phyloP scores from a whole-genome alignment of 2,113 vertebrate species.

The Aix galericulata region DNA sequence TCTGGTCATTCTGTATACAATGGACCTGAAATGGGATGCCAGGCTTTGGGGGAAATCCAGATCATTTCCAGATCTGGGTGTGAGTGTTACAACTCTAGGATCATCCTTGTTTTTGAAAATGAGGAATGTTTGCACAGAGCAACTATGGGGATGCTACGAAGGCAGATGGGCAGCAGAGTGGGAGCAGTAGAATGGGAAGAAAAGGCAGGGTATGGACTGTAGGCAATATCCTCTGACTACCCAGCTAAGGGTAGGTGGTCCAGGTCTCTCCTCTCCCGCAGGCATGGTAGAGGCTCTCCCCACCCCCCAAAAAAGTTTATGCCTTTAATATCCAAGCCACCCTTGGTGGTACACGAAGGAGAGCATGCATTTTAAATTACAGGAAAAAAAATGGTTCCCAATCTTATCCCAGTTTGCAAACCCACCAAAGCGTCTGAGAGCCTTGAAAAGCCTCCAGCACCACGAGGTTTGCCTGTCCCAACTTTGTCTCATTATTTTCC shows the following conservation, averaged over 20 bases:
- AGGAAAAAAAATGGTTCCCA: conserved; percentile 5
- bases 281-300: background rate
- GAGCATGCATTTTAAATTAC: conserved; percentile 66
- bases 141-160: background rate
- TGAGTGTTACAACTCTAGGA: background rate
- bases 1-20: background rate
- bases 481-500: conserved; percentile 55
- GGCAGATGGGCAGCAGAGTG: conserved; percentile 26
- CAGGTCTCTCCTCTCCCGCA: conserved; percentile 15
- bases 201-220: background rate
- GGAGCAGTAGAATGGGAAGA: background rate
- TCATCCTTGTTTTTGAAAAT: background rate
- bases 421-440: conserved; percentile 51
- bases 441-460: conserved; percentile 64
- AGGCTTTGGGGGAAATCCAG: background rate
- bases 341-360: conserved; percentile 40
- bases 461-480: conserved; percentile 51
- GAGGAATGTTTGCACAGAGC: background rate
- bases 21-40: background rate
- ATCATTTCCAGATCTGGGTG: background rate
- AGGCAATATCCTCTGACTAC: background rate
- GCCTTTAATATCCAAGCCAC: conserved; percentile 51
- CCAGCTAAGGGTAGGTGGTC: conserved; percentile 57
- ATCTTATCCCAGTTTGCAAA: conserved; percentile 63
- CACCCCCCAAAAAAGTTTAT: background rate